Evolutionary conservation across 2,888 invertebrate species (phyloP).

Genomic region (Drosophila setosimentum): DNA sequence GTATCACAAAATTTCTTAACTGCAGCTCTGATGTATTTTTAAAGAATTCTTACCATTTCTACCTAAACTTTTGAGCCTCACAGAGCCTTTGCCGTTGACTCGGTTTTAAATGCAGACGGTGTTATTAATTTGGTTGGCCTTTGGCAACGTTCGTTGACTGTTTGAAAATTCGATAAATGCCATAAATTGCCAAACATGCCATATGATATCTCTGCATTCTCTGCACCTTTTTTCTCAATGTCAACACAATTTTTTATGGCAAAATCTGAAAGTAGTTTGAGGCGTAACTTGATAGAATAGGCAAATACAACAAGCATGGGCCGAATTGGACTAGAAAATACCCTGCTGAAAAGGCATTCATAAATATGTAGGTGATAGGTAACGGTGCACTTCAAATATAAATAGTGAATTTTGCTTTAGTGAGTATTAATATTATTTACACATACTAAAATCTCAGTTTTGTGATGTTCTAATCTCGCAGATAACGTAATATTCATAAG

Average conservation of each 20-base stretch:
- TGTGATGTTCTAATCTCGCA: no score
- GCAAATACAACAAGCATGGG: not conserved
- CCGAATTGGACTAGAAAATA: not conserved
- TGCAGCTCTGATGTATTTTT: not conserved
- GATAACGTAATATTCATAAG: no score
- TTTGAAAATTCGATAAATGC: slow-evolving; percentile 53
- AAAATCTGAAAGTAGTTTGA: slow-evolving; percentile 37
- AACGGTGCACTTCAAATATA: not conserved
- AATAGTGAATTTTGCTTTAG: not conserved
- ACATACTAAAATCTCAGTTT: not conserved
- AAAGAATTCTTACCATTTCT: not conserved
- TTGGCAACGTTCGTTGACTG: slow-evolving; percentile 21
- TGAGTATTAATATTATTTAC: not conserved
- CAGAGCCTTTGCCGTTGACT: slow-evolving; percentile 1
- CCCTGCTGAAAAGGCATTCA: not conserved
- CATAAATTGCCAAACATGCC: slow-evolving; percentile 61
- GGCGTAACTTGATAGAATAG: slow-evolving; percentile 9
- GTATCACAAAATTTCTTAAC: not conserved
- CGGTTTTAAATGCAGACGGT: slow-evolving; percentile 17
- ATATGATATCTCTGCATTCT: slow-evolving; percentile 46
- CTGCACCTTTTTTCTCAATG: slow-evolving; percentile 23
- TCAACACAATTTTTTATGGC: slow-evolving; percentile 57
- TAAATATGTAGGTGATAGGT: not conserved
- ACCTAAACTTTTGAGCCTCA: slow-evolving; percentile 10
- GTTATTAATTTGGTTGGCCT: slow-evolving; percentile 29